Conservation (phyloP, 1,140 invertebrate genomes). For the Orussus abietinus region DNA sequence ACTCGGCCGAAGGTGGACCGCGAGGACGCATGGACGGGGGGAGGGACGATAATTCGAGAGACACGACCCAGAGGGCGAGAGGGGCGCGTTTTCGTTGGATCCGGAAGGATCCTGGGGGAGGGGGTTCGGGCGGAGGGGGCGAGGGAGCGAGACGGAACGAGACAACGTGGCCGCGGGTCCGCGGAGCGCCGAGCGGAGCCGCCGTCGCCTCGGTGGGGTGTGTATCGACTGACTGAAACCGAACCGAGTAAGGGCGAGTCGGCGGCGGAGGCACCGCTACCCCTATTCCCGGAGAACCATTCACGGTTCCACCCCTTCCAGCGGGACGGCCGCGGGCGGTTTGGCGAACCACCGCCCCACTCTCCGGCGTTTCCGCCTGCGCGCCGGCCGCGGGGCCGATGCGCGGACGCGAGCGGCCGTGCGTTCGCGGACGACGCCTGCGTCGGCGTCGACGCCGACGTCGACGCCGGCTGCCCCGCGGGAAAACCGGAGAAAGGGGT, state of each 20-base stretch:
- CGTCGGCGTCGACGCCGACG: too few relatives aligned
- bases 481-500: not conserved
- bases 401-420: constrained; percentile 22
- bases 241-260: constrained; percentile 21
- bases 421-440: too few relatives aligned
- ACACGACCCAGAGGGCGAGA: too few relatives aligned
- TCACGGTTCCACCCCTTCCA: constrained; percentile 14
- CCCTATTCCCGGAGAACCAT: constrained; percentile 23
- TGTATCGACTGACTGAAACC: constrained; percentile 31
- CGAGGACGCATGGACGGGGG: too few relatives aligned
- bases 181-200: constrained; percentile 10
- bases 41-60: too few relatives aligned
- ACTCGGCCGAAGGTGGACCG: too few relatives aligned
- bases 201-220: constrained; percentile 24
- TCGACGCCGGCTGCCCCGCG: too few relatives aligned
- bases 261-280: constrained; percentile 23
- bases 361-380: constrained; percentile 1
- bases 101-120: constrained; percentile 1
- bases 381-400: constrained; percentile 5
- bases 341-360: constrained; percentile 21
- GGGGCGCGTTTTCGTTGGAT: too few relatives aligned
- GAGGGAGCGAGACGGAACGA: not conserved
- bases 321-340: constrained; percentile 20
- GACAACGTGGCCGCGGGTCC: constrained; percentile 8
- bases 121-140: not conserved